phyloP scores from a whole-genome alignment of 2,888 invertebrate genomes.

The Adela reaumurella region DNA sequence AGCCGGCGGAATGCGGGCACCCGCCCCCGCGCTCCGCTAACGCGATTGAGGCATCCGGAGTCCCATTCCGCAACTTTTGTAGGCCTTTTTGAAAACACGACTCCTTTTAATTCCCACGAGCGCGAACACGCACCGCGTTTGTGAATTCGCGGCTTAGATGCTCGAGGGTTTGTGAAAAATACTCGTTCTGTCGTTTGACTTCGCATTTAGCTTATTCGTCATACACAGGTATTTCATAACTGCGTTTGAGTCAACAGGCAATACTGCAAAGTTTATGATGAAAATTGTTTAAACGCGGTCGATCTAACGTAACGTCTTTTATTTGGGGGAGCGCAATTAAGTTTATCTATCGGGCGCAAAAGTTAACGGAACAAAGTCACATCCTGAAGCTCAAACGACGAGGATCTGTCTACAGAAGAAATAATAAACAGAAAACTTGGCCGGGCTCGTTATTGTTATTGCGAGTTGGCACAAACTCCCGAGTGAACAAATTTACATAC shows the following conservation, averaged over 20 bases:
- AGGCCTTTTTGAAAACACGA: not conserved
- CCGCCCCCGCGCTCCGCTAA: not conserved
- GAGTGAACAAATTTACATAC: not conserved
- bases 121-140: too few relatives aligned
- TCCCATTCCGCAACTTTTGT: not conserved
- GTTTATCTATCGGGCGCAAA: too few relatives aligned
- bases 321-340: too few relatives aligned
- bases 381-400: not conserved
- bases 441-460: slow-evolving; percentile 6
- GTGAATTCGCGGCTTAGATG: too few relatives aligned
- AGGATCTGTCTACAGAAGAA: slow-evolving; percentile 1
- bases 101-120: not conserved
- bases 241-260: too few relatives aligned
- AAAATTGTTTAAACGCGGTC: too few relatives aligned
- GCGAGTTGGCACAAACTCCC: not conserved
- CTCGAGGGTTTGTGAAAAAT: too few relatives aligned
- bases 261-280: too few relatives aligned
- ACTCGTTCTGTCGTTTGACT: too few relatives aligned
- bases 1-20: not conserved
- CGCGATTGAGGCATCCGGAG: not conserved
- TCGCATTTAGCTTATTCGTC: too few relatives aligned
- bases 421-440: slow-evolving; percentile 5
- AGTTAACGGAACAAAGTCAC: not conserved
- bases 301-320: too few relatives aligned
- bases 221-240: too few relatives aligned